Evolutionary conservation across 2,113 vertebrate genomes (phyloP).

Genomic region (Atractosteus spatula): DNA sequence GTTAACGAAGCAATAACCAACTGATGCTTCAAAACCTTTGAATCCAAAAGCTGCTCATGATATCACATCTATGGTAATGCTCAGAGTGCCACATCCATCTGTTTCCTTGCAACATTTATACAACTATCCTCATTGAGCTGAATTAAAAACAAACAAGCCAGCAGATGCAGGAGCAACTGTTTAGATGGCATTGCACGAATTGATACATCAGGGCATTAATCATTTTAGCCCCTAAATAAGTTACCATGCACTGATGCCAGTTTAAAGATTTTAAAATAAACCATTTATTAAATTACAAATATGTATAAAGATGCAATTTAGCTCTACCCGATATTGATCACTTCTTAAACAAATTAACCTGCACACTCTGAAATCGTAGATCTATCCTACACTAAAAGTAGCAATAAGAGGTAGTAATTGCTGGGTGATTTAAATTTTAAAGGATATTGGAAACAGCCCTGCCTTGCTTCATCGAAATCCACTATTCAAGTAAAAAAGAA

Average conservation of each 20-base stretch:
- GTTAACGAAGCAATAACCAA: background rate
- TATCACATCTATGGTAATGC: slow-evolving; percentile 9
- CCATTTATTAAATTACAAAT: slow-evolving; percentile 42
- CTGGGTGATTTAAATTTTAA: slow-evolving; percentile 7
- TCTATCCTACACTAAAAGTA: slow-evolving; percentile 1
- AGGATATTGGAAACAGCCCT: background rate
- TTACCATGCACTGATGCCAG: slow-evolving; percentile 8
- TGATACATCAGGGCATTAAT: slow-evolving; percentile 40
- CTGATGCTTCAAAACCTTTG: slow-evolving; percentile 8
- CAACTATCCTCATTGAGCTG: background rate
- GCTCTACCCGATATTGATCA: slow-evolving; percentile 1
- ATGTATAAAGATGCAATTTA: slow-evolving; percentile 20
- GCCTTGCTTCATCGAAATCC: background rate
- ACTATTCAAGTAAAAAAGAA: background rate
- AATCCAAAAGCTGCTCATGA: slow-evolving; percentile 5
- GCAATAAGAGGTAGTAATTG: slow-evolving; percentile 1
- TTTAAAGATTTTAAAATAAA: slow-evolving; percentile 40
- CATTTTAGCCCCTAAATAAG: slow-evolving; percentile 30
- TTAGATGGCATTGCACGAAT: slow-evolving; percentile 33
- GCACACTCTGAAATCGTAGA: background rate
- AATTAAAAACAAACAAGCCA: slow-evolving; percentile 34
- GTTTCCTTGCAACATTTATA: background rate
- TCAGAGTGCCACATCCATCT: slow-evolving; percentile 18
- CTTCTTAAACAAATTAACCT: slow-evolving; percentile 11
- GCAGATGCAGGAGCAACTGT: slow-evolving; percentile 26